Evolutionary conservation across 2,888 invertebrate species (phyloP).

Genomic region (Eurytoma californica): DNA sequence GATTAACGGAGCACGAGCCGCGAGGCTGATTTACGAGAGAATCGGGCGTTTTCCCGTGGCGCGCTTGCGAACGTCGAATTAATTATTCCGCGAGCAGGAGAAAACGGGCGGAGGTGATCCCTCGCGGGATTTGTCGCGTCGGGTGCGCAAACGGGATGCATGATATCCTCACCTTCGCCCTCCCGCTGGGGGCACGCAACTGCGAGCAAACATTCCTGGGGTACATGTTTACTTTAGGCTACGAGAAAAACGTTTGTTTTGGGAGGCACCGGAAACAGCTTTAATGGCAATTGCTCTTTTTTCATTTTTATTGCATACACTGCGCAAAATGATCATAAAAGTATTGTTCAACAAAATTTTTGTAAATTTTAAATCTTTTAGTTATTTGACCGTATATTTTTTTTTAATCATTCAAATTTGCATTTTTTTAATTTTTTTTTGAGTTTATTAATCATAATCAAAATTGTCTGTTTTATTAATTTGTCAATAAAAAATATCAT

Average conservation of each 20-base stretch:
- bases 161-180: constrained; percentile 24
- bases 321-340: neutral
- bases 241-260: too few relatives aligned
- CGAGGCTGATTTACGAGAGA: constrained; percentile 57
- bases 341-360: neutral
- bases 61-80: constrained; percentile 27
- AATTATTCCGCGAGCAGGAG: constrained; percentile 30
- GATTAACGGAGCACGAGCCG: constrained; percentile 54
- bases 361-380: too few relatives aligned
- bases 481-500: too few relatives aligned
- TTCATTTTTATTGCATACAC: neutral
- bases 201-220: neutral
- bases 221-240: neutral
- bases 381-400: too few relatives aligned
- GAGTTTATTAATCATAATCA: too few relatives aligned
- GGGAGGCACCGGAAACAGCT: too few relatives aligned
- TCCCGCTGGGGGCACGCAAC: neutral
- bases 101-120: constrained; percentile 36
- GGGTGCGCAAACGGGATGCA: neutral
- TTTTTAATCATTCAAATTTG: too few relatives aligned
- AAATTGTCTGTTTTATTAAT: too few relatives aligned
- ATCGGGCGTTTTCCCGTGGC: neutral
- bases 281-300: too few relatives aligned
- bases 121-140: constrained; percentile 47
- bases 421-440: too few relatives aligned